Base-by-base conservation (phyloP, 2,888 invertebrate species). In the Chirona hameri region DNA sequence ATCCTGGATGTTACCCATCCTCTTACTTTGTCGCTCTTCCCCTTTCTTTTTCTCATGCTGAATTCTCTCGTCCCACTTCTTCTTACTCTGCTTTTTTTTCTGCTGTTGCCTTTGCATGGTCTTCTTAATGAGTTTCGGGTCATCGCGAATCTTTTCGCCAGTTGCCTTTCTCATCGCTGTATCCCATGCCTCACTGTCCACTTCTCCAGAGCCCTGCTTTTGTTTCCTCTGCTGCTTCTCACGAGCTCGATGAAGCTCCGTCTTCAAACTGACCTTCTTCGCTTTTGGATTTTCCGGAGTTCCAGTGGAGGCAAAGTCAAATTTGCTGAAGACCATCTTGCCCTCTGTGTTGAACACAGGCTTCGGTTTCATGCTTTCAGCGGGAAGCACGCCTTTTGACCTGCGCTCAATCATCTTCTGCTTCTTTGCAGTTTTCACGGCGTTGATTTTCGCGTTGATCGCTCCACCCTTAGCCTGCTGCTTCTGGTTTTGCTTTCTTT, bases 61-160 rank as follows among this genome's bases (percentile, higher is more conserved):
- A 9, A 29, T 57, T 15, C 81, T 81, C 27, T 69, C 69, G 24
- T 81, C 60, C 69, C 81, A 65, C 31, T 60, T 46, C 27, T 69
- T 81, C 18, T 60, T n/a, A 39, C 81, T 81, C 60, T 39, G 39
- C 21, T 69, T 81, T 60, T 60, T 65, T 39, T 65, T 81, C 57
- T 81, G 60, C 46, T 46, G 57, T 46, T 81, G 57, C 29, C 81
- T 55, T 21, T 29, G 60, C 39, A 69, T 18, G 21, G 7, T 69
- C 57, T 69, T 69, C 12, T 57, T 39, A 4, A 60, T 24, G 12
- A 46, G 69, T 21, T 81, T 76, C 3, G 76, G 76, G 24, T 76
- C 76, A n/a, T 76, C 76, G 18, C 27, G 27, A 9, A 76, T 39
- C 46, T 46, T 76, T 24, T 76, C 76, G 2, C 76, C 76, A 0